These are phyloP conservation scores for Osedax frankpressi DNA, from an alignment of 2,888 invertebrate genomes.

Conservation along the genomic window DNA sequence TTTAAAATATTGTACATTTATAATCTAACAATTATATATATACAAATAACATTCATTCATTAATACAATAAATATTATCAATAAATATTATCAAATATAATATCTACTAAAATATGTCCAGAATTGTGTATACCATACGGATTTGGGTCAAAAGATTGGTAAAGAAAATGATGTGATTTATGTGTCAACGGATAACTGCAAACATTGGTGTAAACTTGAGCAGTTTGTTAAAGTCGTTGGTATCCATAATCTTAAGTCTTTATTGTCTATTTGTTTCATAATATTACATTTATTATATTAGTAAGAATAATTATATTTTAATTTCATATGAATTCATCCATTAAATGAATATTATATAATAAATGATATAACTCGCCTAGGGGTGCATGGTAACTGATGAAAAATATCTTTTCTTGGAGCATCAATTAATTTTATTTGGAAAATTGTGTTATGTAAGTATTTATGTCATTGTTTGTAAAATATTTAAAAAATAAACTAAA, in stretches of 20 bases:
- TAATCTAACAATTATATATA: too few relatives aligned
- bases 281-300: too few relatives aligned
- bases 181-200: conserved; percentile 37
- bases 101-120: too few relatives aligned
- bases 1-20: too few relatives aligned
- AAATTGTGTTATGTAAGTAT: conserved; percentile 40
- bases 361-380: not conserved
- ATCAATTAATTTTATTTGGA: conserved; percentile 42
- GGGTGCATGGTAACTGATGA: conserved; percentile 28
- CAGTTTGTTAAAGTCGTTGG: conserved; percentile 35
- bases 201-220: conserved; percentile 34
- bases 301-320: not conserved
- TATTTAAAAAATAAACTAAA: too few relatives aligned
- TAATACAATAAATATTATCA: too few relatives aligned
- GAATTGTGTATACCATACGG: conserved; percentile 43
- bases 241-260: too few relatives aligned
- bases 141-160: conserved; percentile 40
- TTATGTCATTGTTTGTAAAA: not conserved
- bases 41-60: too few relatives aligned
- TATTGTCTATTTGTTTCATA: too few relatives aligned
- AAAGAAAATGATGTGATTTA: conserved; percentile 37
- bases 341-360: not conserved
- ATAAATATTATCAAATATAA: too few relatives aligned
- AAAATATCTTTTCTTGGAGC: conserved; percentile 39
- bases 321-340: not conserved